Evolutionary conservation across 2,797 vertebrate genomes (phyloP).

Genomic region (Xiphophorus birchmanni): DNA sequence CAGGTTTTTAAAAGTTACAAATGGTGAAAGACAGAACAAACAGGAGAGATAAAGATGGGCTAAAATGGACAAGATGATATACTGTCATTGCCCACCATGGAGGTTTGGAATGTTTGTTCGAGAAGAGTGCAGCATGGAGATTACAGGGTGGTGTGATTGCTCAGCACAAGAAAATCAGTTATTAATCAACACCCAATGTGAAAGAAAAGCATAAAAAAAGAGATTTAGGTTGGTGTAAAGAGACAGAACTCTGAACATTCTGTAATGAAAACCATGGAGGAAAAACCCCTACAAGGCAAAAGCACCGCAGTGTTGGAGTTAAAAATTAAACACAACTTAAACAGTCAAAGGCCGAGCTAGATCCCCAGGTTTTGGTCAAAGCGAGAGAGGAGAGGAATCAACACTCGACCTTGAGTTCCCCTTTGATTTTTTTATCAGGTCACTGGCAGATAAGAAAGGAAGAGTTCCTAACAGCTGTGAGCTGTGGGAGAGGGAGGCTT

Average conservation of each 20-base stretch:
- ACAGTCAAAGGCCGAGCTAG: background rate
- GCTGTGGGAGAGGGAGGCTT: constrained; percentile 27
- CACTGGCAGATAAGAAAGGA: constrained; percentile 45
- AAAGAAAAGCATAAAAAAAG: background rate
- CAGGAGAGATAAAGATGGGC: constrained; percentile 3
- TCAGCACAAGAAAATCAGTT: background rate
- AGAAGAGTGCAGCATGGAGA: background rate
- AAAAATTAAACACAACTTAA: constrained; percentile 31
- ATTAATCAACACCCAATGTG: background rate
- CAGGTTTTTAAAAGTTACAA: constrained; percentile 40
- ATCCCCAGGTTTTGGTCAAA: constrained; percentile 3
- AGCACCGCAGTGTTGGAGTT: constrained; percentile 5
- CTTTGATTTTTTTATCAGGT: constrained; percentile 62
- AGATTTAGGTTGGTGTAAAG: constrained; percentile 12
- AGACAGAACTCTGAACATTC: constrained; percentile 17
- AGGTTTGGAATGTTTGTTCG: background rate
- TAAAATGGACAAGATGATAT: background rate
- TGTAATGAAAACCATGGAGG: constrained; percentile 37
- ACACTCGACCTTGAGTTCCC: constrained; percentile 59
- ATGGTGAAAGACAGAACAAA: constrained; percentile 4
- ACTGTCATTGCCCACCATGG: background rate
- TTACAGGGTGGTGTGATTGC: background rate
- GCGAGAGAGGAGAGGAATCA: constrained; percentile 3
- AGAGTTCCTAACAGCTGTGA: constrained; percentile 40
- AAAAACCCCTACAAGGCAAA: constrained; percentile 33